Evolutionary conservation across 2,797 vertebrate genomes (phyloP).

Genomic region (Pangasius mekongensis): DNA sequence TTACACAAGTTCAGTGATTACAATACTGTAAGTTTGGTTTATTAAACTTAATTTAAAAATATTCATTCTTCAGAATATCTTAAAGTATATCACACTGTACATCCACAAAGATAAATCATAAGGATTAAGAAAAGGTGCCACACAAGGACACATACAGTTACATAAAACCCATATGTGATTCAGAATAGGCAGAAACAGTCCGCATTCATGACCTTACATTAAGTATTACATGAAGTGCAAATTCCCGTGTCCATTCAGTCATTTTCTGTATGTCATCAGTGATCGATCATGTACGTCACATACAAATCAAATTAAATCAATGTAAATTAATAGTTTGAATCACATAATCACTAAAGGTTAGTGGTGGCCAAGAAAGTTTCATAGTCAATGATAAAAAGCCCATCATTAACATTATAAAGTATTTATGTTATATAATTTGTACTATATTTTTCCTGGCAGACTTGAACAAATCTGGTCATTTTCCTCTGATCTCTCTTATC

Average conservation of each 20-base stretch:
- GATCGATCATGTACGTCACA: not conserved
- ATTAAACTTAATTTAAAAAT: constrained; percentile 32
- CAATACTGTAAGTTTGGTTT: constrained; percentile 7
- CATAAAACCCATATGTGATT: not conserved
- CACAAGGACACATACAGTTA: not conserved
- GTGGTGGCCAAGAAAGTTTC: not conserved
- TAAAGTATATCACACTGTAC: constrained; percentile 38
- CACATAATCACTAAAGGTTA: not conserved
- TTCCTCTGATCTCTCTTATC: too few relatives aligned
- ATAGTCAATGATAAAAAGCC: not conserved
- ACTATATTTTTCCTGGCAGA: too few relatives aligned
- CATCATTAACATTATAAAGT: not conserved
- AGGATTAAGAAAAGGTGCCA: not conserved
- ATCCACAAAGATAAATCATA: not conserved
- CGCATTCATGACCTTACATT: not conserved
- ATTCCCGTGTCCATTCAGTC: not conserved
- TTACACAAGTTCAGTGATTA: not conserved
- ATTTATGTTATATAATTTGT: too few relatives aligned
- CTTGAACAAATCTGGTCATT: too few relatives aligned
- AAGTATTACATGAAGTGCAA: not conserved
- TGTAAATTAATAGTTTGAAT: not conserved
- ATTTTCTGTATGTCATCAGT: not conserved
- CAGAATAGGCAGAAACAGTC: not conserved
- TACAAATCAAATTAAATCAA: not conserved
- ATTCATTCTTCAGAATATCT: constrained; percentile 11